Percentiles rank a stretch among this genome's conserved stretches.
phyloP scores from a whole-genome alignment of 2,888 invertebrate genomes.

The Apocheima hispidaria region DNA sequence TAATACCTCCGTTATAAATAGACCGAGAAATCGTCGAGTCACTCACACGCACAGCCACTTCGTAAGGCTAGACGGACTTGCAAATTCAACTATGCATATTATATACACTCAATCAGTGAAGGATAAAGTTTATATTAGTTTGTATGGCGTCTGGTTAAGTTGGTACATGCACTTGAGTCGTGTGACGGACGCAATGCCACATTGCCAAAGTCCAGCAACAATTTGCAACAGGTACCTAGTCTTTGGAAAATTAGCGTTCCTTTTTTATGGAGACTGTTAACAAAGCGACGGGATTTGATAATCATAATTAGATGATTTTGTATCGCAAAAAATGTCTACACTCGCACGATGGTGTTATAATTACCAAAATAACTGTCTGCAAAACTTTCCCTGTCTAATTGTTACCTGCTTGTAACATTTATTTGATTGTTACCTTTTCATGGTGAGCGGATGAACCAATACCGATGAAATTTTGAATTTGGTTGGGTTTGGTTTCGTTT shows the following conservation, averaged over 20 bases:
- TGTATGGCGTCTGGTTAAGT: slow-evolving; percentile 1
- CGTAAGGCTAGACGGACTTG: slow-evolving; percentile 41
- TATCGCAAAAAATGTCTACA: neutral
- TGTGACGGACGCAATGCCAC: slow-evolving; percentile 60
- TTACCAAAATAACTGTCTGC: no score
- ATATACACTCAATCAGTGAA: slow-evolving; percentile 31
- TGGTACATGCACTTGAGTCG: slow-evolving; percentile 48
- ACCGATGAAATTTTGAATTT: no score
- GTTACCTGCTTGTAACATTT: no score
- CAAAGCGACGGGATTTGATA: slow-evolving; percentile 33
- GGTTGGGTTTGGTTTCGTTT: no score
- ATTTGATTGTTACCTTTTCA: no score
- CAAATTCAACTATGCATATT: slow-evolving; percentile 33
- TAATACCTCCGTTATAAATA: slow-evolving; percentile 73
- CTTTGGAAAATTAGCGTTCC: slow-evolving; percentile 58
- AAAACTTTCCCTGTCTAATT: no score
- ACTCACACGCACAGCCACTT: slow-evolving; percentile 58
- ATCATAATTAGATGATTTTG: slow-evolving; percentile 25
- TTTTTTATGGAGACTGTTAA: slow-evolving; percentile 55
- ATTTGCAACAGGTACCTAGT: slow-evolving; percentile 55
- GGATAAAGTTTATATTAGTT: slow-evolving; percentile 29
- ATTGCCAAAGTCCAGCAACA: slow-evolving; percentile 65
- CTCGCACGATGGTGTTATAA: no score
- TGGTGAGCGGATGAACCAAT: no score
- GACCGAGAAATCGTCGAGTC: slow-evolving; percentile 76